A percentile compares a stretch with the other conserved stretches of the same genome.
Evolutionary conservation across 2,797 vertebrate species (phyloP).

Genomic region (Poeciliopsis presidionis): DNA sequence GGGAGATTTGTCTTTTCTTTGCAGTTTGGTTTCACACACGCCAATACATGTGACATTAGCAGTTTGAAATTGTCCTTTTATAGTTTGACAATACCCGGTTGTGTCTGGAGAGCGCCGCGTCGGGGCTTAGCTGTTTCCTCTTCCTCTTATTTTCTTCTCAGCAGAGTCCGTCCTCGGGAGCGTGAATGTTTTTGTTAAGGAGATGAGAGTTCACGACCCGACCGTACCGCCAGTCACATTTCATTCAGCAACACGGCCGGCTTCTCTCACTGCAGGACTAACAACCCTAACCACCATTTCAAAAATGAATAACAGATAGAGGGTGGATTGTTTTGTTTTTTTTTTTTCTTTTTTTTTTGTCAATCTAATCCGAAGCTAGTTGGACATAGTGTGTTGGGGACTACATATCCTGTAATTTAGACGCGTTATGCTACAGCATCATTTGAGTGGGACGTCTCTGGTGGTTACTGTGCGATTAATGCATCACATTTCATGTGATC

Average conservation of each 20-base stretch:
- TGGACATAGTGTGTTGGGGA: conserved; percentile 5
- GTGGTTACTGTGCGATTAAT: background rate
- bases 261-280: conserved; percentile 31
- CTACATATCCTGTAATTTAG: background rate
- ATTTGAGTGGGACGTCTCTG: background rate
- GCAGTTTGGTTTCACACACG: conserved; percentile 24
- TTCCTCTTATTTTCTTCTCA: conserved; percentile 27
- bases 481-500: background rate
- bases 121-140: conserved; percentile 24
- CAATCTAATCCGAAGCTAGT: conserved; percentile 27
- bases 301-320: conserved; percentile 22
- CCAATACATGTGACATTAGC: conserved; percentile 33
- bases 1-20: conserved; percentile 15
- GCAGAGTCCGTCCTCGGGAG: conserved; percentile 73
- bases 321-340: conserved; percentile 5
- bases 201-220: conserved; percentile 79
- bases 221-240: conserved; percentile 81
- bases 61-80: conserved; percentile 24
- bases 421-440: background rate
- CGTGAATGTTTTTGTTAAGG: conserved; percentile 83
- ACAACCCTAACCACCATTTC: conserved; percentile 54
- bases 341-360: conserved; percentile 12
- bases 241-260: conserved; percentile 70
- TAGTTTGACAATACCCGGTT: conserved; percentile 41
- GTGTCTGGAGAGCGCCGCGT: conserved; percentile 36